Percentiles rank a stretch among this genome's conserved stretches.
Evolutionary conservation across 2,888 invertebrate species (phyloP).

Genomic region (Drosophila nr. perissopoda): DNA sequence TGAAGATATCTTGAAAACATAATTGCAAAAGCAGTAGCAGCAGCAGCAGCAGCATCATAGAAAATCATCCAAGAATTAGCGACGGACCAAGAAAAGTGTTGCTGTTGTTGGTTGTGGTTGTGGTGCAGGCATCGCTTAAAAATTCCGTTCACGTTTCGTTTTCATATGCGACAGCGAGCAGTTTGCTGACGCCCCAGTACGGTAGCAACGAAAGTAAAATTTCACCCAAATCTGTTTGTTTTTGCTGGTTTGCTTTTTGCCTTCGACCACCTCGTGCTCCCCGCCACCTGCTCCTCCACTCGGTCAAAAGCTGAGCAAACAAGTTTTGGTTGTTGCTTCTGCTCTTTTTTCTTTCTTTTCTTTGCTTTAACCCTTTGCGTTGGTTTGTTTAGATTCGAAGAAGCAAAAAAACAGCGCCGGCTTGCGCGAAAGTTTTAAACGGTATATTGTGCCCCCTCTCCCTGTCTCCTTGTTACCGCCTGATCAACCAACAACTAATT

Average conservation of each 20-base stretch:
- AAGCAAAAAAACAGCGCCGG: constrained; percentile 42
- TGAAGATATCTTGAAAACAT: neutral
- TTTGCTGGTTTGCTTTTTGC: constrained; percentile 49
- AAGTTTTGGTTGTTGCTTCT: constrained; percentile 46
- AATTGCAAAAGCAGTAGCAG: constrained; percentile 21
- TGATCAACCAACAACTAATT: constrained; percentile 26
- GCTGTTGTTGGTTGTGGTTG: constrained; percentile 31
- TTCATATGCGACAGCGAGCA: constrained; percentile 37
- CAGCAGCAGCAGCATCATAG: neutral
- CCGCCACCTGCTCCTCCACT: neutral
- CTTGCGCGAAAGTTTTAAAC: constrained; percentile 70
- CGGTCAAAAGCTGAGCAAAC: constrained; percentile 52
- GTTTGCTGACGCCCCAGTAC: constrained; percentile 62
- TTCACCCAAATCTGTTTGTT: constrained; percentile 75
- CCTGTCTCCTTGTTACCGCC: constrained; percentile 14
- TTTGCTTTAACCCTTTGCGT: constrained; percentile 38
- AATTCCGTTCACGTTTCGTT: constrained; percentile 38
- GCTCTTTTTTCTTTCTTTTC: constrained; percentile 22
- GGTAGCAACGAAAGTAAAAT: constrained; percentile 76
- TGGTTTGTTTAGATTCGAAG: constrained; percentile 63
- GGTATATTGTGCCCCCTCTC: constrained; percentile 41
- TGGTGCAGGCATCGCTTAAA: constrained; percentile 35
- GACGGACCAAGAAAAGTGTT: constrained; percentile 32
- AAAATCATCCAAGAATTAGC: constrained; percentile 18
- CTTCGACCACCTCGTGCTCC: constrained; percentile 15